Conservation (phyloP, 2,888 invertebrate genomes). For the Lapara coniferarum region DNA sequence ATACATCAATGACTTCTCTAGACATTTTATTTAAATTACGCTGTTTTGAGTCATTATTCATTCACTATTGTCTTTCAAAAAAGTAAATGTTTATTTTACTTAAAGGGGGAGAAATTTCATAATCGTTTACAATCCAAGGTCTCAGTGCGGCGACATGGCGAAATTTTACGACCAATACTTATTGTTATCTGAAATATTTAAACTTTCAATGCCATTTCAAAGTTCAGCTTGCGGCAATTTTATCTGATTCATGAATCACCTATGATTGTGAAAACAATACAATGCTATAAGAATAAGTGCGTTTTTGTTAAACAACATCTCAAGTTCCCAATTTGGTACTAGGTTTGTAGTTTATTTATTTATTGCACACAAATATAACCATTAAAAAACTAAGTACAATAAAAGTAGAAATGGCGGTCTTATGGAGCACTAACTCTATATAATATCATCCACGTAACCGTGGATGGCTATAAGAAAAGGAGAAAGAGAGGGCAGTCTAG, state of each 20-base stretch:
- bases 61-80: not conserved
- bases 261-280: not conserved
- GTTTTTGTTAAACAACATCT: not conserved
- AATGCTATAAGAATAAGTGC: not conserved
- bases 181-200: not conserved
- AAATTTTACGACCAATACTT: slow-evolving; percentile 18
- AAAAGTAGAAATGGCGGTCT: too few relatives aligned
- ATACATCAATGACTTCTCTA: too few relatives aligned
- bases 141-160: slow-evolving; percentile 3
- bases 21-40: too few relatives aligned
- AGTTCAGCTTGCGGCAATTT: slow-evolving; percentile 7
- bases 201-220: slow-evolving; percentile 18
- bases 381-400: too few relatives aligned
- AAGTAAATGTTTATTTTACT: not conserved
- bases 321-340: too few relatives aligned
- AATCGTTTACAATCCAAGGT: slow-evolving; percentile 2
- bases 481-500: too few relatives aligned
- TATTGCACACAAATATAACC: too few relatives aligned
- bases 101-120: slow-evolving; percentile 8
- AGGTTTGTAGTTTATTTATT: too few relatives aligned
- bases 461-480: too few relatives aligned
- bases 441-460: too few relatives aligned
- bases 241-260: not conserved
- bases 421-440: too few relatives aligned
- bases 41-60: not conserved